Base-by-base conservation (phyloP, 1,140 invertebrate genomes). In the Sarcophaga peregrina region DNA sequence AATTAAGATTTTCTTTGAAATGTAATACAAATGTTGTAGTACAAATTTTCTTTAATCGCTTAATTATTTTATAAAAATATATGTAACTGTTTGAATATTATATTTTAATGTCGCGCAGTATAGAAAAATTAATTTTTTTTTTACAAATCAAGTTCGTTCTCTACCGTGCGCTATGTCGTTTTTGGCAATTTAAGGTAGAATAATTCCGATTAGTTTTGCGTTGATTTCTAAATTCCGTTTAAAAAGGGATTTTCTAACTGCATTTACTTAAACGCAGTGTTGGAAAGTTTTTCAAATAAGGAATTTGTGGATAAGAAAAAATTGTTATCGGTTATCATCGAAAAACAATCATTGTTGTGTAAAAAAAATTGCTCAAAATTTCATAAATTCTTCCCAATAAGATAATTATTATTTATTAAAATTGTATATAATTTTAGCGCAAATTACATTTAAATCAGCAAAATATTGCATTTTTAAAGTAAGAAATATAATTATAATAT, bases 211-310 rank as follows among this genome's bases (percentile, higher is more conserved):
- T 68, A 20, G 13, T 78, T 10, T 15, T 10, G 46, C 45, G 15
- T 48, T 76, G 75, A 20, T 78, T 20, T 45, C 25, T 17, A 76
- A 76, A 76, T 76, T 76, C 74, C 74, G n/a, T 78, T 78, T 9
- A 78, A 78, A 68, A 78, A 47, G 74, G 74, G 74, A 78, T 50
- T 50, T 78, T 78, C 50, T 78, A 78, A 78, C 75, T 78, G 75
- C 75, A 78, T 45, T 11, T 45, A 10, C 20, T 8, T 25, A 17
- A 20, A 10, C 7, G 9, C 15, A 78, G 47, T 78, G 75, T 52
- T 78, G 75, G 48, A 9, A 68, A 68, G 50, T 1, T 1, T 20
- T 37, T 37, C 25, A 37, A 37, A 37, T 37, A 37, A 37, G 25
- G 25, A 4, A 37, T 37, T 37, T 37, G 25, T 37, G 4, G 25